Conservation (phyloP, 2,797 vertebrate species). For the Alca torda region DNA sequence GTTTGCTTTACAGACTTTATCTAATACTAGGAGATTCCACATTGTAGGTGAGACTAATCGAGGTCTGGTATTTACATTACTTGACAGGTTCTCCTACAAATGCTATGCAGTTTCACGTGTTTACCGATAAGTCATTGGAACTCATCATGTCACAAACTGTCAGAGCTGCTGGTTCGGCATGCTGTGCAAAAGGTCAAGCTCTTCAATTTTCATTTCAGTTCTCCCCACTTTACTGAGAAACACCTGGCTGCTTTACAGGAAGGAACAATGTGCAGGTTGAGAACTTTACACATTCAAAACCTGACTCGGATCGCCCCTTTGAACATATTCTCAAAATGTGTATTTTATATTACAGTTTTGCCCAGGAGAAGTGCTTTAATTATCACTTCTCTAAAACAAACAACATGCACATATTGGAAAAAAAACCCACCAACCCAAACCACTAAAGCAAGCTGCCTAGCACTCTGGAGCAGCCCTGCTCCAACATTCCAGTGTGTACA, state of each 20-base stretch:
- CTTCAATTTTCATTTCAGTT: neutral
- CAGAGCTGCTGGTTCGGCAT: neutral
- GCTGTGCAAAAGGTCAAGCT: slow-evolving; percentile 38
- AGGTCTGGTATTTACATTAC: slow-evolving; percentile 4
- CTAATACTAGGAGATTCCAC: neutral
- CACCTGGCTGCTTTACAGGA: neutral
- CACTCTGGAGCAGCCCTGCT: neutral
- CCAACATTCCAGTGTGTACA: slow-evolving; percentile 17
- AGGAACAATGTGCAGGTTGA: neutral
- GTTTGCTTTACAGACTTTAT: neutral
- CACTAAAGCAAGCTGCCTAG: neutral
- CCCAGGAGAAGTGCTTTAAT: slow-evolving; percentile 19
- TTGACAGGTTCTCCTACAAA: slow-evolving; percentile 5
- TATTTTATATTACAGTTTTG: slow-evolving; percentile 14
- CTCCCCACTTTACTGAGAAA: neutral
- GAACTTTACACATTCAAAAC: slow-evolving; percentile 15
- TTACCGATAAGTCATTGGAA: slow-evolving; percentile 21
- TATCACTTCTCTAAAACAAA: slow-evolving; percentile 25
- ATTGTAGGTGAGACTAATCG: neutral
- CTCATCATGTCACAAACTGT: neutral
- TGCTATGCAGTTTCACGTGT: neutral
- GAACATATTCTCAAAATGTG: neutral
- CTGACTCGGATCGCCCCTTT: neutral
- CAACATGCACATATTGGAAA: neutral
- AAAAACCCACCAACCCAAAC: neutral